Conservation (phyloP, 1,140 invertebrate species). For the Dreissena polymorpha region DNA sequence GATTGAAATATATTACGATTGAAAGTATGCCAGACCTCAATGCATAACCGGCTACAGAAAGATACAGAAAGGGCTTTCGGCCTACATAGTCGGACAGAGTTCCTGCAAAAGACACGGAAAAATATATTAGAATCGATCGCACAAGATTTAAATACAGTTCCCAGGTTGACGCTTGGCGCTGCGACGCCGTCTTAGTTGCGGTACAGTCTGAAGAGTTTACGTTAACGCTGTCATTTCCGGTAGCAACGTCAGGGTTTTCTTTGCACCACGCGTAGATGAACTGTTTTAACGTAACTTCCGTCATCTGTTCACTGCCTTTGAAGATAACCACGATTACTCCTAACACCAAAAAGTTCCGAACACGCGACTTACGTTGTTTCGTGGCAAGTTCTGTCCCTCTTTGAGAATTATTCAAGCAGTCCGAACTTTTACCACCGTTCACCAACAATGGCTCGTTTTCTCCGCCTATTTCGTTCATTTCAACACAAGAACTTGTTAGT, state of each 20-base stretch:
- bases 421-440: too few relatives aligned
- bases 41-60: constrained; percentile 3
- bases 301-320: constrained; percentile 12
- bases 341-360: too few relatives aligned
- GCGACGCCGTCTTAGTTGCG: background rate
- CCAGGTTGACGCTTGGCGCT: constrained; percentile 14
- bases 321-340: background rate
- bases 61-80: constrained; percentile 9
- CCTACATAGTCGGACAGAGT: constrained; percentile 37
- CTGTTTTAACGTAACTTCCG: constrained; percentile 19
- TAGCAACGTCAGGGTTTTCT: background rate
- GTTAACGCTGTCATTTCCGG: background rate
- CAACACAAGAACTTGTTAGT: too few relatives aligned
- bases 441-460: too few relatives aligned
- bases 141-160: constrained; percentile 28
- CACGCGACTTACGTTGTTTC: too few relatives aligned
- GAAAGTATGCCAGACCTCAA: constrained; percentile 7
- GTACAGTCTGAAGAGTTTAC: background rate
- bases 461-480: too few relatives aligned
- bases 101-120: constrained; percentile 2
- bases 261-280: constrained; percentile 28
- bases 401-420: too few relatives aligned
- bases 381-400: too few relatives aligned
- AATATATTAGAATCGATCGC: constrained; percentile 5
- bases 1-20: constrained; percentile 19